Base-by-base conservation (phyloP, 2,888 invertebrate genomes). In the Diadegma fenestrale region DNA sequence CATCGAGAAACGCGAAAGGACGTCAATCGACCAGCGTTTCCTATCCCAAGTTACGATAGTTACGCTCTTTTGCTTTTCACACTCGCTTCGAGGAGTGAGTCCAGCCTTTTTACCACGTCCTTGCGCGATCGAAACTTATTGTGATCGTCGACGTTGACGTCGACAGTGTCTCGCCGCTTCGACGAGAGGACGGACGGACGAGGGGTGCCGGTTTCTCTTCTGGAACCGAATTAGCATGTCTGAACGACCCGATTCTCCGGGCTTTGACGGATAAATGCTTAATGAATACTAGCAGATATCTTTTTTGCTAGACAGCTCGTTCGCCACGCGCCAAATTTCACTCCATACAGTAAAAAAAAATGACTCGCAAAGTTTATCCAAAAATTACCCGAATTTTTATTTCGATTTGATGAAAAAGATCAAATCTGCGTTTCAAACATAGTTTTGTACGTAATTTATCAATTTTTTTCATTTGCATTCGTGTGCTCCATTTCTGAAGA, bases 181-280 rank as follows among this genome's bases (percentile, higher is more conserved):
- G n/a, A 26, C 73, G 45, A 58, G 75, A 72, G 73, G 80, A 83
- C 87, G 80, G 26, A 54, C 19, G 80, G 51, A 75, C 58, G 72
- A 71, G 83, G 82, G 86, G 88, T 73, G 71, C 85, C 45, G 76
- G 85, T 86, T 76, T 85, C 89, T 88, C 88, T 89, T 80, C 87
- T 89, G 85, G 58, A 85, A 90, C 88, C 90, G 91, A 94, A 92
- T 92, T 93, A 93, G 92, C 90, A 93, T 91, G 91, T 93, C 92
- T 90, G 94, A 93, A 91, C 89, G 92, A 87, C 88, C 89, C 64
- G 64, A 76, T 72, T 19, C 63, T 64, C 75, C 17, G 5, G 48
- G 61, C 48, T n/a, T 63, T 30, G 19, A 66, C n/a, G 51, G 22
- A 64, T 76, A 76, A 48, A 30, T 43, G 14, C 26, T 75, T 43